Evolutionary conservation across 2,888 invertebrate genomes (phyloP).

Genomic region (Caradrina kadenii): DNA sequence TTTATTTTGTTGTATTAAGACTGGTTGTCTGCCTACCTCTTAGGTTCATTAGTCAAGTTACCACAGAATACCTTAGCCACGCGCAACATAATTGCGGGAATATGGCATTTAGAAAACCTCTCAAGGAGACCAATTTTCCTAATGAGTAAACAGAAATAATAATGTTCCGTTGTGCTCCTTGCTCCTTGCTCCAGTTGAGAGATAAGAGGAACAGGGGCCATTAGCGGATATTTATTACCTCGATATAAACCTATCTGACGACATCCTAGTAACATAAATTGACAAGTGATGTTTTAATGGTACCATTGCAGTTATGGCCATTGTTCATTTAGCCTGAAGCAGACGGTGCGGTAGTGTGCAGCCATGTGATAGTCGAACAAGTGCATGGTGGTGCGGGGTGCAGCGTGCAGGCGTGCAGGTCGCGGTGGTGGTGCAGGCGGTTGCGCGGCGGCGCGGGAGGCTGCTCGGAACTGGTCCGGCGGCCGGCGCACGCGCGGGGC

Average conservation of each 20-base stretch:
- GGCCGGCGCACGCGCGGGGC: constrained; percentile 87
- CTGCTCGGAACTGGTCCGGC: constrained; percentile 85
- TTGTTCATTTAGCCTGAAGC: constrained; percentile 9
- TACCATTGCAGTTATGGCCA: constrained; percentile 26
- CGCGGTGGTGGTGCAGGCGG: constrained; percentile 58
- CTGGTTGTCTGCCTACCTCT: constrained; percentile 41
- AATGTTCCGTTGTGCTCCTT: constrained; percentile 45
- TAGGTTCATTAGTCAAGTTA: constrained; percentile 42
- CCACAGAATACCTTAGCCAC: constrained; percentile 25
- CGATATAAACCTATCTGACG: constrained; percentile 55
- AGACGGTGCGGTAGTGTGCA: constrained; percentile 28
- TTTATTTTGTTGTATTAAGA: constrained; percentile 52
- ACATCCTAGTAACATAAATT: constrained; percentile 59
- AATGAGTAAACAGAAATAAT: constrained; percentile 55
- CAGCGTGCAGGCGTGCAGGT: constrained; percentile 32
- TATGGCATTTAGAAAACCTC: constrained; percentile 40
- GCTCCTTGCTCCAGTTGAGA: constrained; percentile 51
- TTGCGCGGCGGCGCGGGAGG: constrained; percentile 73
- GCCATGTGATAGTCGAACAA: constrained; percentile 45
- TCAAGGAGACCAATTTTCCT: constrained; percentile 41
- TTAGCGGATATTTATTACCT: constrained; percentile 62
- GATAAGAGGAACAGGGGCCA: constrained; percentile 59
- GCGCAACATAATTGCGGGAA: constrained; percentile 18
- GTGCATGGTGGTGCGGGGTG: constrained; percentile 53
- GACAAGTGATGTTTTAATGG: constrained; percentile 54